phyloP scores from a whole-genome alignment of 2,113 vertebrate genomes.

The Semicossyphus pulcher region DNA sequence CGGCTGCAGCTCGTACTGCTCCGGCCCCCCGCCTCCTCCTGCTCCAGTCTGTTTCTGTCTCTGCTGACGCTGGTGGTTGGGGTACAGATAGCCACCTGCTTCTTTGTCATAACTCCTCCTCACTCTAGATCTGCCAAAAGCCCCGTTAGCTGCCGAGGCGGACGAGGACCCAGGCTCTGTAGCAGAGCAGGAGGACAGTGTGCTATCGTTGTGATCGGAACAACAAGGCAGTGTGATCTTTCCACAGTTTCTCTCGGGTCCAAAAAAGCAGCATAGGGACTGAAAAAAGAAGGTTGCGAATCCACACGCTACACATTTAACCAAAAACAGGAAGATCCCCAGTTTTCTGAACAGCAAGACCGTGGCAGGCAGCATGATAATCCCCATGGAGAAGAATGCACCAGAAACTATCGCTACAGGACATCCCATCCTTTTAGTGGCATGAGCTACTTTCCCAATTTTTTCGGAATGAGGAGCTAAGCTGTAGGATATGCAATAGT shows the following conservation, averaged over 20 bases:
- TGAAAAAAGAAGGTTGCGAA: slow-evolving; percentile 99
- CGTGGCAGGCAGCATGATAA: slow-evolving; percentile 93
- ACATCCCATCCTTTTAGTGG: slow-evolving; percentile 94
- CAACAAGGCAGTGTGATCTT: slow-evolving; percentile 89
- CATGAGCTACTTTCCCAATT: slow-evolving; percentile 93
- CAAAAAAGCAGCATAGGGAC: slow-evolving; percentile 96
- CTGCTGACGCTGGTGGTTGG: slow-evolving; percentile 76
- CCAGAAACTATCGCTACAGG: slow-evolving; percentile 92
- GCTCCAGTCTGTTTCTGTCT: slow-evolving; percentile 65
- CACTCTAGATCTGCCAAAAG: slow-evolving; percentile 84
- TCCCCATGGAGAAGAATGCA: slow-evolving; percentile 90
- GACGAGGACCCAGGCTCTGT: slow-evolving; percentile 59
- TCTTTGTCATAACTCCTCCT: slow-evolving; percentile 83
- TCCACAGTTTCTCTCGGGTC: slow-evolving; percentile 94
- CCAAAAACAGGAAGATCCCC: slow-evolving; percentile 95
- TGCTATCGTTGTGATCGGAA: slow-evolving; percentile 76
- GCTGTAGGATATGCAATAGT: slow-evolving; percentile 96
- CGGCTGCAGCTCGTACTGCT: slow-evolving; percentile 96
- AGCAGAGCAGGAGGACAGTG: slow-evolving; percentile 69
- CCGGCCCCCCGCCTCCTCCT: slow-evolving; percentile 79
- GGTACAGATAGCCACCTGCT: slow-evolving; percentile 80
- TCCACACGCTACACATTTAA: slow-evolving; percentile 96
- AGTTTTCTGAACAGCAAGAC: slow-evolving; percentile 92
- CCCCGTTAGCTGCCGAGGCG: slow-evolving; percentile 81
- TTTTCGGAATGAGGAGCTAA: slow-evolving; percentile 93